These are phyloP conservation scores for Hyposoter dolosus DNA, from an alignment of 2,888 invertebrate genomes.

Conservation along the genomic window DNA sequence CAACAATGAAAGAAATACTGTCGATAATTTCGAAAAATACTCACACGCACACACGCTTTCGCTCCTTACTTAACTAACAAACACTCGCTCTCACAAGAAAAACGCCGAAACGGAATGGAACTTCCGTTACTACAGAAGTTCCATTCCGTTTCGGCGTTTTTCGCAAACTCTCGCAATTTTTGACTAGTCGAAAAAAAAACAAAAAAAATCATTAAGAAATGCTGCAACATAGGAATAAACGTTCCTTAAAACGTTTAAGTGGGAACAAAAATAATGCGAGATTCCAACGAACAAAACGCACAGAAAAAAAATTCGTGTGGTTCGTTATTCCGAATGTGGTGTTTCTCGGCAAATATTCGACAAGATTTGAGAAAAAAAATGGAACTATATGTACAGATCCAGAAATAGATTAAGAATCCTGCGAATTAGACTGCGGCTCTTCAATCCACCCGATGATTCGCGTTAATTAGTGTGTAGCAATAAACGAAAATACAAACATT, in stretches of 20 bases:
- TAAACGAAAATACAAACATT: conserved; percentile 66
- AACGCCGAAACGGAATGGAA: background rate
- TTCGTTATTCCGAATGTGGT: background rate
- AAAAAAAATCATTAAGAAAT: conserved; percentile 55
- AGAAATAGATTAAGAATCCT: background rate
- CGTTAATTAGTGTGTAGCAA: conserved; percentile 54
- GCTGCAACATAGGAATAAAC: conserved; percentile 34
- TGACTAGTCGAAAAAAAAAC: conserved; percentile 49
- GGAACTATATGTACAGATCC: background rate
- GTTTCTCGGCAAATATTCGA: background rate
- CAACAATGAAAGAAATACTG: background rate
- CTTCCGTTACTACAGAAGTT: too few relatives aligned
- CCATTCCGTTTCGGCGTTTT: too few relatives aligned
- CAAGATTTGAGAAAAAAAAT: background rate
- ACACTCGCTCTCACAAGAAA: background rate
- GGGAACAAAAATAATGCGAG: background rate
- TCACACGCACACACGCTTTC: background rate
- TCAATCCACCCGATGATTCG: background rate
- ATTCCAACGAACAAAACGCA: background rate
- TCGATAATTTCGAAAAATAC: conserved; percentile 11
- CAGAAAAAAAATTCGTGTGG: background rate
- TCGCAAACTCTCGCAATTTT: conserved; percentile 1
- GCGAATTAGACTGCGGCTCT: background rate
- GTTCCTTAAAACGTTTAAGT: background rate
- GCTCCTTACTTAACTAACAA: background rate